Base-by-base conservation (phyloP, 92 coral and sea anemone species). In the Umimayanthus chanpuru region DNA sequence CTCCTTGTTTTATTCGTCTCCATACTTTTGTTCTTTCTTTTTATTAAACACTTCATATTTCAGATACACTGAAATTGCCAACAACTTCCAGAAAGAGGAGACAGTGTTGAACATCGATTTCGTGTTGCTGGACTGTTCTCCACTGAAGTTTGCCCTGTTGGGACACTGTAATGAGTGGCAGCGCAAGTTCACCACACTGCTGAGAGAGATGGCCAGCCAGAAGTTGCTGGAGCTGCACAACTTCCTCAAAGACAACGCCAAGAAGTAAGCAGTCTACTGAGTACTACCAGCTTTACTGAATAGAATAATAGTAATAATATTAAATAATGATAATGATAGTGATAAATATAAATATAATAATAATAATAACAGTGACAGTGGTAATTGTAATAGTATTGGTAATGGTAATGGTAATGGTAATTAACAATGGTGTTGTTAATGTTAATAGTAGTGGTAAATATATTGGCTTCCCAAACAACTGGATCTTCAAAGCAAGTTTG, bases 121-220 rank as follows among this genome's bases (percentile, higher is more conserved):
- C 86, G 99, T 97, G 76, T 90, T 97, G 83, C 90, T 97, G 92
- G 99, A 97, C 83, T 95, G 98, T 79, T 95, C 99, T 10, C 98
- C 99, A 6, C 89, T 97, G 61, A 97, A 97, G 95, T 97, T 97
- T 88, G 98, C 99, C 16, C 88, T 97, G 66, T 88, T 97, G 50
- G 88, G 98, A 49, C 99, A 97, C 73, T 97, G 99, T 78, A 97
- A 97, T 71, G 99, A 97, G 89, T 97, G 99, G 99, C 99, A 97
- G 89, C 94, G 74, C 88, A 97, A 97, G 96, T 97, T 97, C 75
- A 97, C 99, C n/a, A 97, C 99, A 5, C 93, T 97, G 30, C 93
- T 97, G 28, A 90, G 95, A 30, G 99, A 97, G 89, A 97, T 97
- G 99, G 99, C 98, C 30, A 97, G 98, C 81, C 96, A 94, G 85